Evolutionary conservation across 2,888 invertebrate species (phyloP).

Genomic region (Hypselothyrea guttata): DNA sequence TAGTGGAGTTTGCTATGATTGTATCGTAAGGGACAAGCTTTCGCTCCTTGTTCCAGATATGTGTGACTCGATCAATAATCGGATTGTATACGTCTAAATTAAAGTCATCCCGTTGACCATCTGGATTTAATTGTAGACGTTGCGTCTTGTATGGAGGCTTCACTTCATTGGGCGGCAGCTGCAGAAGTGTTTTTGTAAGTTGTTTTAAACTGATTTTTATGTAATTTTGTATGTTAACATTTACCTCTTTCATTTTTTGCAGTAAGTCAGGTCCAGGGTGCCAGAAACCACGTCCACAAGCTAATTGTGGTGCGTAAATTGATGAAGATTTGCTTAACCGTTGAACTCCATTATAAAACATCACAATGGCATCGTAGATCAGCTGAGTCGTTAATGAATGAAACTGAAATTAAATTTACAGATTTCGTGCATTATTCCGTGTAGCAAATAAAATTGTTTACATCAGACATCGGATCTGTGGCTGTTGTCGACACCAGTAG

Average conservation of each 20-base stretch:
- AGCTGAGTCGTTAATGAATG: slow-evolving; percentile 80
- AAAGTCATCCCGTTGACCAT: slow-evolving; percentile 85
- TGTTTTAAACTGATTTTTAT: not conserved
- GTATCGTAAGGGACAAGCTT: slow-evolving; percentile 62
- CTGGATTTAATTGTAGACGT: slow-evolving; percentile 82
- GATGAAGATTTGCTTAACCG: slow-evolving; percentile 43
- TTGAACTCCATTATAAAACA: slow-evolving; percentile 93
- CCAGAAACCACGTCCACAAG: slow-evolving; percentile 81
- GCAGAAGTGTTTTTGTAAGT: slow-evolving; percentile 7
- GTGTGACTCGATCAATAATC: slow-evolving; percentile 80
- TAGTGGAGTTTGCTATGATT: slow-evolving; percentile 66
- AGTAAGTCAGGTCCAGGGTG: slow-evolving; percentile 85
- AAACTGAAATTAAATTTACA: slow-evolving; percentile 37
- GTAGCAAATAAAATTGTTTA: no score
- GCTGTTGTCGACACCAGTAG: no score
- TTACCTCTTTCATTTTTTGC: slow-evolving; percentile 86
- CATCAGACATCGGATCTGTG: no score
- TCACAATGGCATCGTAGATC: slow-evolving; percentile 96
- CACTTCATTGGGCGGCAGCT: slow-evolving; percentile 86
- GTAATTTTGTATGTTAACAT: no score
- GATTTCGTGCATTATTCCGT: no score
- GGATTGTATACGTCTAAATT: slow-evolving; percentile 83
- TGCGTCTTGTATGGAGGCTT: slow-evolving; percentile 84
- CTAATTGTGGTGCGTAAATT: slow-evolving; percentile 62
- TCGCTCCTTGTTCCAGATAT: slow-evolving; percentile 78